These are phyloP conservation scores for Caenorhabditis macrosperma DNA, from an alignment of 2,888 invertebrate species.

Conservation along the genomic window DNA sequence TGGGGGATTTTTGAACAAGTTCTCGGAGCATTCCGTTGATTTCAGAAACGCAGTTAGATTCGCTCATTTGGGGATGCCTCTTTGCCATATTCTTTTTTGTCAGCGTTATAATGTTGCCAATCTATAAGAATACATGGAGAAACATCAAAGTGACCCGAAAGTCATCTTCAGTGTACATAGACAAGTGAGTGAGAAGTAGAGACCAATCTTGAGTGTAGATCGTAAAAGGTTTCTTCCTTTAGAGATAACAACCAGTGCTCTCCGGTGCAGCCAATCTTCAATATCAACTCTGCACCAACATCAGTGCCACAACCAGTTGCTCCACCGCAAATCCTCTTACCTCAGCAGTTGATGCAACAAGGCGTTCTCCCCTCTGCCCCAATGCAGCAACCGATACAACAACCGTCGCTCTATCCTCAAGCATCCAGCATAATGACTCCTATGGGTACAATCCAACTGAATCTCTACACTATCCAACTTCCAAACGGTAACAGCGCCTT, in stretches of 20 bases:
- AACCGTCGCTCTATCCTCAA: slow-evolving; percentile 15
- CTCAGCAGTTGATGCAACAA: slow-evolving; percentile 25
- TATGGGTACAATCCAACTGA: slow-evolving; percentile 37
- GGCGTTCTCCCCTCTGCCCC: too few relatives aligned
- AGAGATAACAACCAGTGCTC: slow-evolving; percentile 33
- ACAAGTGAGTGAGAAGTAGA: slow-evolving; percentile 10
- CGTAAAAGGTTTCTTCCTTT: slow-evolving; percentile 29
- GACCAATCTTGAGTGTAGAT: slow-evolving; percentile 4
- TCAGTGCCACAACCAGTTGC: slow-evolving; percentile 4
- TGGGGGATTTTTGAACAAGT: not conserved
- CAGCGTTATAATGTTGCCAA: slow-evolving; percentile 36
- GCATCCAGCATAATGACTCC: slow-evolving; percentile 33
- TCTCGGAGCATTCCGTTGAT: too few relatives aligned
- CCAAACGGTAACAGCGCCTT: slow-evolving; percentile 27
- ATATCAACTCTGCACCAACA: slow-evolving; percentile 33
- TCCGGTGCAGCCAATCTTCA: slow-evolving; percentile 47
- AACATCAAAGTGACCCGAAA: slow-evolving; percentile 55
- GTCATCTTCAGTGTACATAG: slow-evolving; percentile 53
- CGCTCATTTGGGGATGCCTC: slow-evolving; percentile 40
- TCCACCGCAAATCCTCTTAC: slow-evolving; percentile 15
- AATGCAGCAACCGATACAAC: slow-evolving; percentile 18
- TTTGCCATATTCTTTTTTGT: slow-evolving; percentile 45
- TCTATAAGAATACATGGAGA: slow-evolving; percentile 38
- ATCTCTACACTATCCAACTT: slow-evolving; percentile 48
- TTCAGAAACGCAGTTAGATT: slow-evolving; percentile 35